Evolutionary conservation across 1,140 invertebrate species (phyloP).

Genomic region (Anoplolepis gracilipes): DNA sequence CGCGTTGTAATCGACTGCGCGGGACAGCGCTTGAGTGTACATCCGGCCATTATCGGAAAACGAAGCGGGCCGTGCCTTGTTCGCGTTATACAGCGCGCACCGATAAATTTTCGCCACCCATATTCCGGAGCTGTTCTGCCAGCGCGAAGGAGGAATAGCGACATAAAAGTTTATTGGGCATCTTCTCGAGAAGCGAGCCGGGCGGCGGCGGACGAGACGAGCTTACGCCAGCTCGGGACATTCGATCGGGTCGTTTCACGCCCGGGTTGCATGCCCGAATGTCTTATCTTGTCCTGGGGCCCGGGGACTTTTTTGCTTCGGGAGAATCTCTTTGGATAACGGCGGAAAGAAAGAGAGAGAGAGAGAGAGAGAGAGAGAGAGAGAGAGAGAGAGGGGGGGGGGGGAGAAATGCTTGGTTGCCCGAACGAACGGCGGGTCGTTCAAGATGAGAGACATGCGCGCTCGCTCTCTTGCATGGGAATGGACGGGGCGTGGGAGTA

Average conservation of each 20-base stretch:
- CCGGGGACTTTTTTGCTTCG: slow-evolving; percentile 57
- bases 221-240: slow-evolving; percentile 55
- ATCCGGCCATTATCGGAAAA: slow-evolving; percentile 56
- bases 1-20: slow-evolving; percentile 29
- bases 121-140: slow-evolving; percentile 16
- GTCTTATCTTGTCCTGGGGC: slow-evolving; percentile 78
- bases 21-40: slow-evolving; percentile 37
- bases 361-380: neutral
- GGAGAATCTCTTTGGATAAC: slow-evolving; percentile 32
- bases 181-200: slow-evolving; percentile 11
- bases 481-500: slow-evolving; percentile 61
- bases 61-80: slow-evolving; percentile 55
- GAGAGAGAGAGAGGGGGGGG: neutral
- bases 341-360: neutral
- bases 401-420: slow-evolving; percentile 14
- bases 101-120: slow-evolving; percentile 36
- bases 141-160: slow-evolving; percentile 34
- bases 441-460: slow-evolving; percentile 56
- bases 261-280: slow-evolving; percentile 81
- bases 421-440: slow-evolving; percentile 37
- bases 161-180: slow-evolving; percentile 52
- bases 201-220: slow-evolving; percentile 5
- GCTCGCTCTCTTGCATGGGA: slow-evolving; percentile 55
- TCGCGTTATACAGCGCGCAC: slow-evolving; percentile 24
- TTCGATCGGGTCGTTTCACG: slow-evolving; percentile 76